phyloP scores from a whole-genome alignment of 1,140 invertebrate genomes.

The Nautilus pompilius region DNA sequence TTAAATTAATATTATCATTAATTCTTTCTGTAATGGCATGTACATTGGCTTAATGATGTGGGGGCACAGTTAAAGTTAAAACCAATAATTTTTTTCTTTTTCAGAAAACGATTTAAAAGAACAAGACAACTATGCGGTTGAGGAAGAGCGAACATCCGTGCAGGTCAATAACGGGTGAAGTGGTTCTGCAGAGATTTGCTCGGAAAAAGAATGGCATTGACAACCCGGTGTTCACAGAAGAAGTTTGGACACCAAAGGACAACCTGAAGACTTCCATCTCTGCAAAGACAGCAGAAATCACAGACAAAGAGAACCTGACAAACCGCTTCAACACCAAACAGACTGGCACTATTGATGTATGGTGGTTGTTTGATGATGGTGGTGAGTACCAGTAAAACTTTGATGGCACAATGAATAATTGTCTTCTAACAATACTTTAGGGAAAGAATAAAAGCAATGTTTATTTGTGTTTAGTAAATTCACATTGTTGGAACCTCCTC shows the following conservation, averaged over 20 bases:
- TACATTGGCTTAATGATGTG: too few relatives aligned
- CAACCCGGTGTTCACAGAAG: not conserved
- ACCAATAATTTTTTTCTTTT: too few relatives aligned
- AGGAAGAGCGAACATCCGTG: not conserved
- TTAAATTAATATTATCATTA: too few relatives aligned
- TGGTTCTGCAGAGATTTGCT: not conserved
- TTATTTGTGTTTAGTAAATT: not conserved
- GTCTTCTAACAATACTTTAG: not conserved
- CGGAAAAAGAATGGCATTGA: not conserved
- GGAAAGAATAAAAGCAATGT: not conserved
- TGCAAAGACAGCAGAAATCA: not conserved
- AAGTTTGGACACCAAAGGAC: not conserved
- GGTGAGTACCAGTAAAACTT: constrained; percentile 35
- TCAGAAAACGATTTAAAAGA: too few relatives aligned
- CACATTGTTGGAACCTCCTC: not conserved
- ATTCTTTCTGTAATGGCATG: too few relatives aligned
- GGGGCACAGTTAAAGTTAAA: too few relatives aligned
- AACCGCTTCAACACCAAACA: constrained; percentile 63
- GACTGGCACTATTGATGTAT: constrained; percentile 81
- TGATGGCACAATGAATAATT: not conserved
- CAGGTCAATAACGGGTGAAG: not conserved
- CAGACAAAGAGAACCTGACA: constrained; percentile 17
- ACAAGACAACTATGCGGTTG: too few relatives aligned
- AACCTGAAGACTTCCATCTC: not conserved
- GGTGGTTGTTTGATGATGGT: constrained; percentile 96